phyloP scores from a whole-genome alignment of 2,797 vertebrate genomes.

The Molossus alvarezi region DNA sequence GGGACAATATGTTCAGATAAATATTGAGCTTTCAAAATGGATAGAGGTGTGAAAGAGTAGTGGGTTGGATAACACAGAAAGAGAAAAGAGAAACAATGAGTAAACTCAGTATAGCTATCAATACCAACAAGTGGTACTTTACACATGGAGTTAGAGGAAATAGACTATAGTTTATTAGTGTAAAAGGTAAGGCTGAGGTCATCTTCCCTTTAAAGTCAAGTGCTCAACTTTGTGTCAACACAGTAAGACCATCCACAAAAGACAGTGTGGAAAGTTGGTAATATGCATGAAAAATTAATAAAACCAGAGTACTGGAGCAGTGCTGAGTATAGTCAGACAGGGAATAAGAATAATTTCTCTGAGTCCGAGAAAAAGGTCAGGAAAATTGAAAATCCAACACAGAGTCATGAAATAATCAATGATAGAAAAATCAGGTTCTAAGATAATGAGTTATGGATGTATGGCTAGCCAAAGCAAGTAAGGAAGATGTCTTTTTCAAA shows the following conservation, averaged over 20 bases:
- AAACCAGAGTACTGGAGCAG: neutral
- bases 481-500: neutral
- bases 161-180: neutral
- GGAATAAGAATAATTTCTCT: constrained; percentile 26
- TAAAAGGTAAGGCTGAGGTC: neutral
- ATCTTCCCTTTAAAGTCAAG: neutral
- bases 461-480: neutral
- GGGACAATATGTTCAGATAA: neutral
- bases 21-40: neutral
- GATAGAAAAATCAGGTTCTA: neutral
- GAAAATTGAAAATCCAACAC: constrained; percentile 11
- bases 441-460: constrained; percentile 28
- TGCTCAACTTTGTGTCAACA: neutral
- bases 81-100: neutral
- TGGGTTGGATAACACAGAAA: neutral
- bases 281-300: constrained; percentile 25
- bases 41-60: neutral
- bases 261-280: neutral
- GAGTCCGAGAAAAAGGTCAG: neutral
- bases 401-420: constrained; percentile 35
- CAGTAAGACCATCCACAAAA: neutral
- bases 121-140: neutral
- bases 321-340: neutral
- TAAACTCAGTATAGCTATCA: neutral
- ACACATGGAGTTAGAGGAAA: neutral